These are phyloP conservation scores for Typhlomys cinereus DNA, from an alignment of 2,113 vertebrate species.

Conservation along the genomic window DNA sequence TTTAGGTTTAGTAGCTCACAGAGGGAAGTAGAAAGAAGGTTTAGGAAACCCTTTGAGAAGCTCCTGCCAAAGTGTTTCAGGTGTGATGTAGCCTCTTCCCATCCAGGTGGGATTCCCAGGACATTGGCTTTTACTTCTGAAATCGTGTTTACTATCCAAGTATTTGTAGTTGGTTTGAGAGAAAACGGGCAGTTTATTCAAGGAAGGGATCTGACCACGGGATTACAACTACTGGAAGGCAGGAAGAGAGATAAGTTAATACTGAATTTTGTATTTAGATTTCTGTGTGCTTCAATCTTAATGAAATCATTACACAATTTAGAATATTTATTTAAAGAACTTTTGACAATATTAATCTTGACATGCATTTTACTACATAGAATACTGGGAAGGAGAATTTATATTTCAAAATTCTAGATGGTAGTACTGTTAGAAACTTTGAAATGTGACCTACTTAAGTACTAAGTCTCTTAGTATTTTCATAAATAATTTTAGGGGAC, in stretches of 20 bases:
- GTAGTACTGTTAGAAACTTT: slow-evolving; percentile 30
- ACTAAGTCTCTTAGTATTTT: background rate
- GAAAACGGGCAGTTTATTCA: background rate
- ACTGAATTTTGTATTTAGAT: background rate
- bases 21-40: background rate
- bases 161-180: background rate
- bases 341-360: slow-evolving; percentile 31
- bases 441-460: background rate
- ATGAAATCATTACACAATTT: background rate
- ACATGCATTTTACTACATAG: background rate
- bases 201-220: background rate
- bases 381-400: background rate
- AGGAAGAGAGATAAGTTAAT: background rate
- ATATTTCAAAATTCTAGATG: background rate
- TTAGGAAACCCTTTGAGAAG: background rate
- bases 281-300: background rate
- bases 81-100: slow-evolving; percentile 68
- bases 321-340: background rate
- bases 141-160: background rate
- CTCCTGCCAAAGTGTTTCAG: background rate
- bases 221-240: background rate
- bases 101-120: slow-evolving; percentile 72
- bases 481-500: background rate
- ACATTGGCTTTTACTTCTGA: slow-evolving; percentile 59
- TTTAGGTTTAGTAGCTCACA: slow-evolving; percentile 21